Conservation (phyloP, 2,888 invertebrate species). For the Aleiodes testaceus region DNA sequence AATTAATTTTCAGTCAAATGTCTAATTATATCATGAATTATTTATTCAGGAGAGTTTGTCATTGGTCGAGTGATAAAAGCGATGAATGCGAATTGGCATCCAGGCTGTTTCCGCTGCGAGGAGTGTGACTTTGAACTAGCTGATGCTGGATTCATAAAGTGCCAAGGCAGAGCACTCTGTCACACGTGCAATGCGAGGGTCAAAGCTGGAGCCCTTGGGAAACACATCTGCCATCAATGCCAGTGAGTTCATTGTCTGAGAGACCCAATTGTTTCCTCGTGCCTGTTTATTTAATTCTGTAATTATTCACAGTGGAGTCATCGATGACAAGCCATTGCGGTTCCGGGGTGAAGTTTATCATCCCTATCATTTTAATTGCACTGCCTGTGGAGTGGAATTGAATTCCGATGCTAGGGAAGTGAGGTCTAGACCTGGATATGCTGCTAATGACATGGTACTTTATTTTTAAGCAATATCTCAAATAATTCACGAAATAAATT, state of each 20-base stretch:
- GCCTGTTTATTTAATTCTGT: neutral
- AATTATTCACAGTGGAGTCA: conserved; percentile 80
- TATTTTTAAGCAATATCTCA: too few relatives aligned
- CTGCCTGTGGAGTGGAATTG: conserved; percentile 91
- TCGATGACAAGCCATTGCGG: conserved; percentile 91
- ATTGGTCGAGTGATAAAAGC: conserved; percentile 99
- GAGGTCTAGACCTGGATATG: conserved; percentile 90
- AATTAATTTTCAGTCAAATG: neutral
- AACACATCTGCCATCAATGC: conserved; percentile 98
- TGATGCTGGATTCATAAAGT: conserved; percentile 97
- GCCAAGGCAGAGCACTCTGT: conserved; percentile 89
- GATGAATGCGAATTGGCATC: conserved; percentile 99
- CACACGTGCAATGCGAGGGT: conserved; percentile 97
- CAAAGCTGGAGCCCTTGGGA: conserved; percentile 94
- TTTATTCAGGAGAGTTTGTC: conserved; percentile 86
- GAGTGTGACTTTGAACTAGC: conserved; percentile 93
- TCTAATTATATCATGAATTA: neutral
- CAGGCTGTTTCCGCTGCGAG: conserved; percentile 97
- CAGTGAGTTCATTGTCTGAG: conserved; percentile 81
- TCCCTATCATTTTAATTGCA: conserved; percentile 99
- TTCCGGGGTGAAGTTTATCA: conserved; percentile 98
- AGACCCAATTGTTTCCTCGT: neutral
- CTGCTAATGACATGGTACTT: conserved; percentile 88
- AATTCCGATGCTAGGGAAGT: conserved; percentile 98
- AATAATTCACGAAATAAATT: too few relatives aligned